Conservation (phyloP, 2,797 vertebrate species). For the Manis crassicaudata region DNA sequence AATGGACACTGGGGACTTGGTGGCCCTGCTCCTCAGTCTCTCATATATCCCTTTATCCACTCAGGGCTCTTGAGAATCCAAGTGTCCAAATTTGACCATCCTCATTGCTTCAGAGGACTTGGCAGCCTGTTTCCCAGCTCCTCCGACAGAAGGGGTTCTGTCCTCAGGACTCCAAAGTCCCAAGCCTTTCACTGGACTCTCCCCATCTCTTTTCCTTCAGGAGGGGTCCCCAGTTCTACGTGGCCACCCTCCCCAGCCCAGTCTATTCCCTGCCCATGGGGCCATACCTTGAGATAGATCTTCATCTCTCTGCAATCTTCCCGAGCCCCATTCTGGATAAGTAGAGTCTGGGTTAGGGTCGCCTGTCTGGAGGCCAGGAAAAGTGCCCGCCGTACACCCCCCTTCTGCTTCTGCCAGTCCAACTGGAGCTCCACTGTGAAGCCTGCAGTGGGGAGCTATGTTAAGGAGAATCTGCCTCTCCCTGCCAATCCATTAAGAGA, state of each 20-base stretch:
- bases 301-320: slow-evolving; percentile 89
- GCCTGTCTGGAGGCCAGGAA: slow-evolving; percentile 91
- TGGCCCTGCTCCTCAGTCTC: background rate
- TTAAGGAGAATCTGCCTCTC: background rate
- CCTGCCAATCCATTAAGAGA: background rate
- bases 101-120: background rate
- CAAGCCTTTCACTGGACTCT: background rate
- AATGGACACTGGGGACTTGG: background rate
- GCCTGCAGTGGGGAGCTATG: slow-evolving; percentile 80
- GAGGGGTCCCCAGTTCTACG: background rate
- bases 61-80: background rate
- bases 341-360: slow-evolving; percentile 84
- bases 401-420: slow-evolving; percentile 92
- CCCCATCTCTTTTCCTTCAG: background rate
- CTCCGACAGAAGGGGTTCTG: background rate
- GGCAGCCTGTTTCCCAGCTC: background rate
- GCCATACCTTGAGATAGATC: slow-evolving; percentile 91
- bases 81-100: background rate
- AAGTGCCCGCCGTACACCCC: slow-evolving; percentile 89
- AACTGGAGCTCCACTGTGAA: slow-evolving; percentile 93
- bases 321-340: slow-evolving; percentile 85
- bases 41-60: background rate
- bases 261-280: accelerated
- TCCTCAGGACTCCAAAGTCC: background rate
- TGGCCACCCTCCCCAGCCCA: background rate